Percentiles rank a stretch among this genome's conserved stretches.
These are phyloP conservation scores for Polylopha cassiicola DNA, from an alignment of 2,888 invertebrate species.

Conservation along the genomic window DNA sequence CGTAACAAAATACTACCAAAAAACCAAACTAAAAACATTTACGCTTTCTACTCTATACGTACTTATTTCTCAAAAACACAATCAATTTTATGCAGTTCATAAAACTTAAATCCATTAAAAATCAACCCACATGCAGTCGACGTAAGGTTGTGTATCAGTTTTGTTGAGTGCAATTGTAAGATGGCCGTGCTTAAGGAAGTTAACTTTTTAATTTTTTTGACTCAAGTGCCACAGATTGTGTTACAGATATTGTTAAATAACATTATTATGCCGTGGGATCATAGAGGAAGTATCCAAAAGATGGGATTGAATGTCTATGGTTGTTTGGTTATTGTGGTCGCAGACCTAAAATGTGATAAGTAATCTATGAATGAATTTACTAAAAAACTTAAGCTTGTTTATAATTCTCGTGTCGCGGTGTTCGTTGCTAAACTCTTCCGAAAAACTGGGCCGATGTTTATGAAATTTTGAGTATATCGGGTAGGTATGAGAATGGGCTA, in stretches of 20 bases:
- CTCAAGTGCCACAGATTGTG: constrained; percentile 32
- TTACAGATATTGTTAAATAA: constrained; percentile 29
- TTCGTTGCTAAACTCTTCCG: too few species aligned
- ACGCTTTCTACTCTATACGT: constrained; percentile 18
- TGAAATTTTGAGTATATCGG: too few species aligned
- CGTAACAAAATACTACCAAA: constrained; percentile 12
- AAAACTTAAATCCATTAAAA: neutral
- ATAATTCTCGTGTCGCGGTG: too few species aligned
- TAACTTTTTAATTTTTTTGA: constrained; percentile 33
- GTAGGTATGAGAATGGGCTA: too few species aligned
- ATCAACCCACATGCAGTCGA: neutral
- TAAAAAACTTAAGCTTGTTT: too few species aligned
- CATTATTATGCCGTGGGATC: constrained; percentile 28
- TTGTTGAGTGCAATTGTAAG: neutral
- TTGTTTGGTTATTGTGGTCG: too few species aligned
- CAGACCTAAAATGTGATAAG: too few species aligned
- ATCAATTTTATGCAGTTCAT: neutral
- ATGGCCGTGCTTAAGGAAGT: constrained; percentile 28
- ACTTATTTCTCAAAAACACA: constrained; percentile 19
- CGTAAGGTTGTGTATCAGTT: neutral
- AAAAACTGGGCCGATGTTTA: too few species aligned
- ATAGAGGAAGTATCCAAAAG: constrained; percentile 27
- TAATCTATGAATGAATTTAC: too few species aligned
- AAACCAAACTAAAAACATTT: constrained; percentile 10
- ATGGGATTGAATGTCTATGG: too few species aligned